Conservation (phyloP, 2,888 invertebrate genomes). For the Phalera bucephala region DNA sequence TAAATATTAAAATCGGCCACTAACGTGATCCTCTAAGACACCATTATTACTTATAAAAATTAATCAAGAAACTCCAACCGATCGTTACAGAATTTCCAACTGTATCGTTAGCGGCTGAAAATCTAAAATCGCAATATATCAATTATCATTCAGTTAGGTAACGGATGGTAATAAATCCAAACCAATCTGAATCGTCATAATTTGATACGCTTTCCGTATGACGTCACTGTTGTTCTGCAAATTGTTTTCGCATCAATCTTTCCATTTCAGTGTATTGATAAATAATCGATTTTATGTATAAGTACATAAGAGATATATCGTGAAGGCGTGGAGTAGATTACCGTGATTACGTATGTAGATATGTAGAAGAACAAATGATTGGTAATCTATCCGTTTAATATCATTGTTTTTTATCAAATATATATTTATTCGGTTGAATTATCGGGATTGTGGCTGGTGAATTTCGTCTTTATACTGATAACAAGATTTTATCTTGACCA, state of each 20-base stretch:
- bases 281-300: slow-evolving; percentile 9
- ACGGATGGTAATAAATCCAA: too few species aligned
- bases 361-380: slow-evolving; percentile 6
- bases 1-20: too few species aligned
- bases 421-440: slow-evolving; percentile 1
- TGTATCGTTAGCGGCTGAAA: too few species aligned
- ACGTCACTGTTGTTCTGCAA: background rate
- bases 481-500: background rate
- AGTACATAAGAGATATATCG: slow-evolving; percentile 18
- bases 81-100: too few species aligned
- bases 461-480: slow-evolving; percentile 24
- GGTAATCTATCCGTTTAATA: slow-evolving; percentile 16
- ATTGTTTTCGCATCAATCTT: background rate
- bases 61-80: too few species aligned
- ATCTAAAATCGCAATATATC: too few species aligned
- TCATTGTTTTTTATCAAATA: slow-evolving; percentile 34
- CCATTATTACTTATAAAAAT: too few species aligned
- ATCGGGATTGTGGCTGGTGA: background rate
- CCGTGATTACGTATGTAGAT: slow-evolving; percentile 13
- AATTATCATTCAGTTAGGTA: too few species aligned
- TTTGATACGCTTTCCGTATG: background rate
- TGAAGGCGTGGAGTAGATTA: slow-evolving; percentile 24
- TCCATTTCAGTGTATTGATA: slow-evolving; percentile 4
- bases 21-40: too few species aligned
- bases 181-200: background rate